phyloP scores from a whole-genome alignment of 2,888 invertebrate genomes.

The Athrips mouffetella region DNA sequence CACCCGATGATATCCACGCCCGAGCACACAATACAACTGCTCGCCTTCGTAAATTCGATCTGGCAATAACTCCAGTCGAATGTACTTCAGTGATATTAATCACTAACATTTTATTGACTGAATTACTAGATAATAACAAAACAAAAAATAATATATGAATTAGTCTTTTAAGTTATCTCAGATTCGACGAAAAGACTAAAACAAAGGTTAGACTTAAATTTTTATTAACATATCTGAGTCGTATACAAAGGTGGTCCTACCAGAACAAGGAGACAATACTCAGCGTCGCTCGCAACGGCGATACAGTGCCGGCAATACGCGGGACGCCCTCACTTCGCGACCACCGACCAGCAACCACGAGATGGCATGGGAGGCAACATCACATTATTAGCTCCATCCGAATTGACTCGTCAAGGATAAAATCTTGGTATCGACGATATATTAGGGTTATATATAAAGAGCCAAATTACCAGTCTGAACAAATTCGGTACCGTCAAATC shows the following conservation, averaged over 20 bases:
- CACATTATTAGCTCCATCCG: background rate
- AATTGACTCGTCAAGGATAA: background rate
- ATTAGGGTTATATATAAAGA: too few species aligned
- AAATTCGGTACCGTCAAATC: too few species aligned
- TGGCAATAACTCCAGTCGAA: constrained; percentile 51
- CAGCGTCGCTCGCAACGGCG: constrained; percentile 37
- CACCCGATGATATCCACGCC: constrained; percentile 29
- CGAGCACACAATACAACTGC: constrained; percentile 27
- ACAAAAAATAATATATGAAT: constrained; percentile 63
- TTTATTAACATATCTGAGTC: constrained; percentile 75
- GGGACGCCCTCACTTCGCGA: background rate
- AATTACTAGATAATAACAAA: constrained; percentile 65
- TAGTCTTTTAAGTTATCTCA: constrained; percentile 72
- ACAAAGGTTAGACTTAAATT: constrained; percentile 69
- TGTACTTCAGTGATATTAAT: constrained; percentile 62
- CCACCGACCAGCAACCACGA: background rate
- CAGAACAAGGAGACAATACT: constrained; percentile 72
- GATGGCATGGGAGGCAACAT: constrained; percentile 6
- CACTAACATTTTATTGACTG: constrained; percentile 70
- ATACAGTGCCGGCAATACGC: constrained; percentile 4
- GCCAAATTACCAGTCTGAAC: too few species aligned
- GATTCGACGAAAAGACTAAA: constrained; percentile 77
- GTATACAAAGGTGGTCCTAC: constrained; percentile 63
- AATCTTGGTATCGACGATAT: too few species aligned
- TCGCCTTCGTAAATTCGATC: constrained; percentile 38